Percentiles rank a stretch among this genome's conserved stretches.
Evolutionary conservation across 2,888 invertebrate genomes (phyloP).

Genomic region (Oxytorus armatus): DNA sequence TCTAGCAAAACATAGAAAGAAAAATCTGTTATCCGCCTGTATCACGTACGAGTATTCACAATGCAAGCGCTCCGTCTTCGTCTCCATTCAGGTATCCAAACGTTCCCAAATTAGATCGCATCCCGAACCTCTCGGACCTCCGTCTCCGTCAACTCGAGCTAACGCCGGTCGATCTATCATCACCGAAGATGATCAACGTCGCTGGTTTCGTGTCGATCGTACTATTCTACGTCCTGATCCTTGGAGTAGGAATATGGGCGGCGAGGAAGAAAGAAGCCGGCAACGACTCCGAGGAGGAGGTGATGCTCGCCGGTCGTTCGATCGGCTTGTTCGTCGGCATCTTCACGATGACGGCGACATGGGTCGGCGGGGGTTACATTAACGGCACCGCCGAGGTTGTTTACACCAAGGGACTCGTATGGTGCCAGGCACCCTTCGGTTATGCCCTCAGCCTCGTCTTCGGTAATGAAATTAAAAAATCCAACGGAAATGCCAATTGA

Average conservation of each 20-base stretch:
- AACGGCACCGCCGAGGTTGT: slow-evolving; percentile 99
- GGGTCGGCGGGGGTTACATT: slow-evolving; percentile 99
- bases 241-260: slow-evolving; percentile 98
- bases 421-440: slow-evolving; percentile 99
- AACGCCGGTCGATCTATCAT: slow-evolving; percentile 80
- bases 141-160: slow-evolving; percentile 81
- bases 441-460: slow-evolving; percentile 98
- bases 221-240: slow-evolving; percentile 97
- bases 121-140: slow-evolving; percentile 80
- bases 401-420: slow-evolving; percentile 95
- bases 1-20: neutral
- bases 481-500: neutral
- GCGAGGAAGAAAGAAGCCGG: slow-evolving; percentile 95
- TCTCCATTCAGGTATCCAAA: slow-evolving; percentile 79
- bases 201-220: slow-evolving; percentile 97
- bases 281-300: slow-evolving; percentile 97
- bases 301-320: slow-evolving; percentile 99
- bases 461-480: slow-evolving; percentile 87
- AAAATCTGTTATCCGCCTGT: slow-evolving; percentile 1
- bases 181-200: slow-evolving; percentile 93
- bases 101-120: slow-evolving; percentile 79
- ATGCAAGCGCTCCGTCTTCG: slow-evolving; percentile 51
- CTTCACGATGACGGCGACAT: slow-evolving; percentile 99
- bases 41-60: slow-evolving; percentile 49
- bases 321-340: slow-evolving; percentile 99